phyloP scores from a whole-genome alignment of 2,797 vertebrate genomes.

The Lerista edwardsae region DNA sequence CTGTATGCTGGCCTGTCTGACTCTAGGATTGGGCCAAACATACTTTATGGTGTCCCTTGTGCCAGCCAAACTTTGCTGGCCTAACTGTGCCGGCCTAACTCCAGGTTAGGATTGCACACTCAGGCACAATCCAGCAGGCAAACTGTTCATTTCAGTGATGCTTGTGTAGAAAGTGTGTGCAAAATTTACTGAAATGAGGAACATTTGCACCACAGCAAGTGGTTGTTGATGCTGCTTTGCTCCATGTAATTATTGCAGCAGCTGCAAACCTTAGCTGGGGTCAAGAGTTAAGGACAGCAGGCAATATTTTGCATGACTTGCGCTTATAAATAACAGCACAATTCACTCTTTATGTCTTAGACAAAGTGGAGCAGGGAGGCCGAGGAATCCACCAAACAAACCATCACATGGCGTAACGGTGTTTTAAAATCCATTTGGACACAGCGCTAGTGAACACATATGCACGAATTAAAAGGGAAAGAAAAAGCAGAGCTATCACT shows the following conservation, averaged over 20 bases:
- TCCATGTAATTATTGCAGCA: constrained; percentile 44
- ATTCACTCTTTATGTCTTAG: constrained; percentile 40
- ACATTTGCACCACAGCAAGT: not conserved
- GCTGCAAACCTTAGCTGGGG: constrained; percentile 53
- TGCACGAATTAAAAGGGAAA: not conserved
- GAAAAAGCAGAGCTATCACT: constrained; percentile 72
- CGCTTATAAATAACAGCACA: constrained; percentile 62
- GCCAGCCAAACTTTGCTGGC: too few species aligned
- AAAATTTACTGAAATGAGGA: not conserved
- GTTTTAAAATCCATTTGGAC: constrained; percentile 66
- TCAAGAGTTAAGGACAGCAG: constrained; percentile 41
- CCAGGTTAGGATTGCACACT: too few species aligned
- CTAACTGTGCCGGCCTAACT: too few species aligned
- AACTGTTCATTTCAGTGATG: not conserved
- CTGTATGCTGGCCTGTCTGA: too few species aligned
- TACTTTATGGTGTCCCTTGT: too few species aligned
- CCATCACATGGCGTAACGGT: constrained; percentile 37
- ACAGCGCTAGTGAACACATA: constrained; percentile 53
- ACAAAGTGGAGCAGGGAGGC: constrained; percentile 17
- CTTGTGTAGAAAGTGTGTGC: not conserved
- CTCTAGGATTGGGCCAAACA: too few species aligned
- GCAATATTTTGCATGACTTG: constrained; percentile 50
- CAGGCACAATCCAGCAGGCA: not conserved
- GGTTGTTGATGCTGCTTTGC: constrained; percentile 26
- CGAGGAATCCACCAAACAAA: constrained; percentile 43